Base-by-base conservation (phyloP, 1,140 invertebrate genomes). In the Drosophila watanabei region DNA sequence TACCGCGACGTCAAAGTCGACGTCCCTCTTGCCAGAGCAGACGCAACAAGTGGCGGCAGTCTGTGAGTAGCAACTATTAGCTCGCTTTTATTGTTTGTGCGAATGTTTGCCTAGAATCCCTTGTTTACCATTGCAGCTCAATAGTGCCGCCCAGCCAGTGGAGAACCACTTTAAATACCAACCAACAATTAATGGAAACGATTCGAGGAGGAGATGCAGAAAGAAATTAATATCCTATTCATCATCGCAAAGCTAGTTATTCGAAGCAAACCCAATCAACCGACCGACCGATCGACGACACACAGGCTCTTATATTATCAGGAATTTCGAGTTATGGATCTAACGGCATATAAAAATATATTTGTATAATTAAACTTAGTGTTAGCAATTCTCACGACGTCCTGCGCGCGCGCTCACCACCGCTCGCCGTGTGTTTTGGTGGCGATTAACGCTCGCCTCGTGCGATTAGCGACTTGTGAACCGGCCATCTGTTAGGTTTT, bases 281-380 rank as follows among this genome's bases (percentile, higher is more conserved):
- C 59, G 54, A 88, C 45, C 59, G 54, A 75, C 48, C 81, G 85
- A 88, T 72, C 85, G 78, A 86, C 75, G 81, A 88, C 75, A 71
- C 72, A 81, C 86, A 77, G 59, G 80, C 83, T 87, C 84, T 87
- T 88, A 87, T 79, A 87, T 79, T 71, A 89, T 75, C 86, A 82
- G 70, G 73, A 89, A 85, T 72, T 81, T 85, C 81, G 82, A 89
- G 85, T 73, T 75, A 89, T 79, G 82, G 85, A 89, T 82, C 84
- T 59, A 75, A 89, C 70, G 77, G 85, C 72, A 80, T 75, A 73
- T 39, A 39, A 57, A 84, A 90, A 52, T 69, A 76, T 88, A 87
- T 77, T 90, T 89, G 85, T 89, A 89, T 82, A 89, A 89, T 89
- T 89, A 90, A 85, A 89, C 70, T 85, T 89, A 89, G 81, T 89